Evolutionary conservation across 2,888 invertebrate genomes (phyloP).

Genomic region (Agapostemon virescens): DNA sequence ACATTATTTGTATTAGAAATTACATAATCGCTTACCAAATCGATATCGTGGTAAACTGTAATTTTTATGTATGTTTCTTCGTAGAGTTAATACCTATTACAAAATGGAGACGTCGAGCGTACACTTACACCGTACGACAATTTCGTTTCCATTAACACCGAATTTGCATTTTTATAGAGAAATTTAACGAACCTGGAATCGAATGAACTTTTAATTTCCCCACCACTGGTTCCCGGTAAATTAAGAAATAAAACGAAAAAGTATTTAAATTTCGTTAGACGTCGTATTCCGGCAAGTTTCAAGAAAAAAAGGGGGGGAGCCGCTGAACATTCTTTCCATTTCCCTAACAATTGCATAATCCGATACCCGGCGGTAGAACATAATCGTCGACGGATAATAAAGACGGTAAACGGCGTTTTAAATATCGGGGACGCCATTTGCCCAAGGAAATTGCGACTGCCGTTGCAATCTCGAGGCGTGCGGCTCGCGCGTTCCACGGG

Average conservation of each 20-base stretch:
- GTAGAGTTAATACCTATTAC: not conserved
- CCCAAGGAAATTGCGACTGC: constrained; percentile 11
- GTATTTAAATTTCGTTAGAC: not conserved
- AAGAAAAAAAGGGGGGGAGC: not conserved
- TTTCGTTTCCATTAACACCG: not conserved
- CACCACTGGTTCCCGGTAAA: not conserved
- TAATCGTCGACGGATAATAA: not conserved
- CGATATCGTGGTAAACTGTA: not conserved
- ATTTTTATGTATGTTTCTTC: not conserved
- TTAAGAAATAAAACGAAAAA: not conserved
- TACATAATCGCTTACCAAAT: not conserved
- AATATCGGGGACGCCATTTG: not conserved
- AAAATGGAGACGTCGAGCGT: not conserved
- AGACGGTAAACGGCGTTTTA: not conserved
- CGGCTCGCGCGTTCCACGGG: not conserved
- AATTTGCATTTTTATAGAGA: not conserved
- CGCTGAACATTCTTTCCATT: not conserved
- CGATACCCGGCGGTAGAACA: not conserved
- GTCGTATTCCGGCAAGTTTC: not conserved
- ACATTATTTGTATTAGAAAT: not conserved
- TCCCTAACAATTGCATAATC: not conserved
- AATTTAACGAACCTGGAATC: not conserved
- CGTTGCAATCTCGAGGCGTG: not conserved
- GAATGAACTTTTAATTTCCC: not conserved
- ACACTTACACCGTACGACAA: not conserved